These are phyloP conservation scores for Dexiosoma caninum DNA, from an alignment of 2,888 invertebrate genomes.

Conservation along the genomic window DNA sequence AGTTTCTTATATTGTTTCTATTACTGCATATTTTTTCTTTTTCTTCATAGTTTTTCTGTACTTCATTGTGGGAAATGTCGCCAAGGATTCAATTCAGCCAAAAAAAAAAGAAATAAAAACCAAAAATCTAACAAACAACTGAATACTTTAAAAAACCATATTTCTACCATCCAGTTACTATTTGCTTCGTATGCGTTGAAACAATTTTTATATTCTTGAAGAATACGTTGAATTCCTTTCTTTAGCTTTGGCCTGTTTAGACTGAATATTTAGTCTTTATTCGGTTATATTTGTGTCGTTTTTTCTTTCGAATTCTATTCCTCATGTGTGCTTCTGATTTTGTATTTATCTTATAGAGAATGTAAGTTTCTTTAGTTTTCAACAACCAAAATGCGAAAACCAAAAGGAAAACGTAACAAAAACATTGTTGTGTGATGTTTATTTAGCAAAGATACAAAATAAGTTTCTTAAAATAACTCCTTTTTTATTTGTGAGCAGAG, in stretches of 20 bases:
- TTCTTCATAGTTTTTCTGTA: slow-evolving; percentile 58
- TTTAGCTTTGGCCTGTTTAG: slow-evolving; percentile 10
- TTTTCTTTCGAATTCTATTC: background rate
- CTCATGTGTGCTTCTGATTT: slow-evolving; percentile 29
- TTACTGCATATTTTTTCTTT: background rate
- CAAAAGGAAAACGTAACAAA: background rate
- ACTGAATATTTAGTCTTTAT: slow-evolving; percentile 4
- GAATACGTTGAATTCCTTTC: slow-evolving; percentile 28
- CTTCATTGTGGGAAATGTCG: slow-evolving; percentile 69
- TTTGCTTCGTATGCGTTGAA: slow-evolving; percentile 35
- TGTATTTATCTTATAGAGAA: slow-evolving; percentile 22
- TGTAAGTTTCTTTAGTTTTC: slow-evolving; percentile 35
- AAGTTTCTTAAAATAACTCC: slow-evolving; percentile 70
- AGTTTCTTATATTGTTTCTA: slow-evolving; percentile 10
- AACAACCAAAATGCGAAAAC: background rate
- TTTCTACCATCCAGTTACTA: slow-evolving; percentile 48
- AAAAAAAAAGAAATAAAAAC: slow-evolving; percentile 10
- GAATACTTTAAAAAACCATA: slow-evolving; percentile 48
- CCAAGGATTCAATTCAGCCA: slow-evolving; percentile 62
- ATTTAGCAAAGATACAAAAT: slow-evolving; percentile 49
- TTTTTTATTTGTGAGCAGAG: slow-evolving; percentile 50
- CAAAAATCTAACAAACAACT: slow-evolving; percentile 31
- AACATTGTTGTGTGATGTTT: slow-evolving; percentile 54
- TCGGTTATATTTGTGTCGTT: background rate
- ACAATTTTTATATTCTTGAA: slow-evolving; percentile 33